Conservation (phyloP, 2,113 vertebrate species). For the Pristiophorus japonicus region DNA sequence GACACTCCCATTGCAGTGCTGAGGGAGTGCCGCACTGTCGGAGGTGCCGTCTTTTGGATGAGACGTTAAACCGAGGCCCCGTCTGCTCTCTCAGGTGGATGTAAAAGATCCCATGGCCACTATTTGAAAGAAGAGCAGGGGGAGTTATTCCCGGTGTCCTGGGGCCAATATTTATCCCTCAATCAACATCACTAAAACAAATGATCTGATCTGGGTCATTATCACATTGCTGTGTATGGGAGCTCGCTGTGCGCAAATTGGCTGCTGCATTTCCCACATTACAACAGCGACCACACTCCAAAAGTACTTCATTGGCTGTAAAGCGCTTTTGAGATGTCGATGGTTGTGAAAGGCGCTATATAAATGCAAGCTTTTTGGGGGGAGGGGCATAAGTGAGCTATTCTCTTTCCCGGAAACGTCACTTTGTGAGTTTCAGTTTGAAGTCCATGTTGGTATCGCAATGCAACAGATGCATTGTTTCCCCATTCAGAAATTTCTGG, state of each 20-base stretch:
- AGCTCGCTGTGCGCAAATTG: neutral
- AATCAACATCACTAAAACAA: neutral
- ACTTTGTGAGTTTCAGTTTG: neutral
- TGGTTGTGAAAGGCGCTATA: neutral
- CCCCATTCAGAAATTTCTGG: neutral
- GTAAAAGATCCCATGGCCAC: neutral
- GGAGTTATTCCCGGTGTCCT: neutral
- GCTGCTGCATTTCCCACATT: neutral
- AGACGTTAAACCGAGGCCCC: too few relatives aligned
- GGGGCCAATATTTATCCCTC: neutral
- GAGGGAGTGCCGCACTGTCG: neutral
- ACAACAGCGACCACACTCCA: neutral
- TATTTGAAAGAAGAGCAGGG: neutral
- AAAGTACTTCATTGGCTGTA: neutral
- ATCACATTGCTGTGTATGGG: neutral
- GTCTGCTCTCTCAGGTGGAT: neutral
- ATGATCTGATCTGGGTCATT: neutral
- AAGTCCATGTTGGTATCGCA: neutral
- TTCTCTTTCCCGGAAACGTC: neutral
- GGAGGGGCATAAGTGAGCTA: neutral
- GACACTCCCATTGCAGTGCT: neutral
- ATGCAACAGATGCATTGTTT: neutral
- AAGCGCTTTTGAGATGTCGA: neutral
- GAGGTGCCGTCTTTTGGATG: neutral
- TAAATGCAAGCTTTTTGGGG: neutral